Percentiles rank a stretch among this genome's conserved stretches.
Evolutionary conservation across 2,113 vertebrate species (phyloP).

Genomic region (Megalops atlanticus): DNA sequence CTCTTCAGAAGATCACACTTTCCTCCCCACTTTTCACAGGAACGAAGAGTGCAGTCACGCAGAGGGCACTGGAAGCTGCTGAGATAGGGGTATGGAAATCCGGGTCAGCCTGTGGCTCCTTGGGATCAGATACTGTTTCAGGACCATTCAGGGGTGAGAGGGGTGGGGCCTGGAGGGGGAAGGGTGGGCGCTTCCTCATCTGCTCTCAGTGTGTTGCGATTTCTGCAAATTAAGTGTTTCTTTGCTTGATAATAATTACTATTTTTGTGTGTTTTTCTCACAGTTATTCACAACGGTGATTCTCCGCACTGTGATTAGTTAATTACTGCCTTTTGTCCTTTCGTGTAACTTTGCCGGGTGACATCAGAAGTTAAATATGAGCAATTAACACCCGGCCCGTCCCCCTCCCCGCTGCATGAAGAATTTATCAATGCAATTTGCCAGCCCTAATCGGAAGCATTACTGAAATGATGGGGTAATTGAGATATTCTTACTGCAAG

Average conservation of each 20-base stretch:
- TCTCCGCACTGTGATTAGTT: slow-evolving; percentile 9
- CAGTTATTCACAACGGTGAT: background rate
- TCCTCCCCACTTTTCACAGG: background rate
- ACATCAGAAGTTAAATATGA: slow-evolving; percentile 7
- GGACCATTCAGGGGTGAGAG: slow-evolving; percentile 14
- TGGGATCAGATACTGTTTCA: no score
- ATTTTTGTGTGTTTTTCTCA: slow-evolving; percentile 2
- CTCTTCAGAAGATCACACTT: background rate
- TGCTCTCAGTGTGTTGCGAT: slow-evolving; percentile 59
- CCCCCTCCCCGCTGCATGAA: slow-evolving; percentile 1
- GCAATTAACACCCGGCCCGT: background rate
- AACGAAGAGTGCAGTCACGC: background rate
- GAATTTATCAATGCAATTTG: slow-evolving; percentile 25
- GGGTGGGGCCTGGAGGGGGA: slow-evolving; percentile 18
- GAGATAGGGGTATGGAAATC: background rate
- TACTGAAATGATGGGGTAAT: slow-evolving; percentile 4
- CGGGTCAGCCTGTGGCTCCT: no score
- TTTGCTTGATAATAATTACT: background rate
- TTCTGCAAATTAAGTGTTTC: background rate
- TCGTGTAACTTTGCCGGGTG: background rate
- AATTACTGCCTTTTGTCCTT: background rate
- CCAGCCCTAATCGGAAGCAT: slow-evolving; percentile 10
- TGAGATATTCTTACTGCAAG: background rate
- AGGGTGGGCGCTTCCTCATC: slow-evolving; percentile 36
- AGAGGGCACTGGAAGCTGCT: slow-evolving; percentile 13